Conservation (phyloP, 92 coral and sea anemone species). For the Porites lobata region DNA sequence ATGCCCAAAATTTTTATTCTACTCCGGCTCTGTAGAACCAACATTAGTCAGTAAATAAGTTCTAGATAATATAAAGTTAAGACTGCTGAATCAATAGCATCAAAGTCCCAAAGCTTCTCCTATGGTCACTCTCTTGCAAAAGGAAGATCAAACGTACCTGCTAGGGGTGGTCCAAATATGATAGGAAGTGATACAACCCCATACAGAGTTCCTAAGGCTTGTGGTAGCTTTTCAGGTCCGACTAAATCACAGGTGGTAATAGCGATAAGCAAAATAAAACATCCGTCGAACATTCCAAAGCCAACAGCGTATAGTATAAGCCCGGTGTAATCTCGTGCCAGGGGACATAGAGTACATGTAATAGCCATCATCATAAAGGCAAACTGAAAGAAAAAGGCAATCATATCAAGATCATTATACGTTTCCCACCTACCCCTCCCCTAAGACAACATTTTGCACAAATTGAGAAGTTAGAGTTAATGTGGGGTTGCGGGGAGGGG, state of each 20-base stretch:
- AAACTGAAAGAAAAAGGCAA: slow-evolving; percentile 40
- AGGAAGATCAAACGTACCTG: slow-evolving; percentile 55
- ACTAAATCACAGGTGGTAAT: slow-evolving; percentile 89
- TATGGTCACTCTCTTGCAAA: too few species aligned
- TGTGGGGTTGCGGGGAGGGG: too few species aligned
- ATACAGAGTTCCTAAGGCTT: slow-evolving; percentile 87
- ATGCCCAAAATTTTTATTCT: too few species aligned
- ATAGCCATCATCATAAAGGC: slow-evolving; percentile 92
- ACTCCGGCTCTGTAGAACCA: too few species aligned
- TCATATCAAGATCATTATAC: too few species aligned
- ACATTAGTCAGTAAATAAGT: too few species aligned
- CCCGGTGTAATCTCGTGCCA: slow-evolving; percentile 79
- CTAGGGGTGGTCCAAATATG: slow-evolving; percentile 94
- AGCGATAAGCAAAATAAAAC: slow-evolving; percentile 89
- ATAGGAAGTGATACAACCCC: slow-evolving; percentile 89
- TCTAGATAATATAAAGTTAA: too few species aligned
- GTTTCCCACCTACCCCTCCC: too few species aligned
- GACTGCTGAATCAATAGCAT: too few species aligned
- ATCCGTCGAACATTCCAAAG: slow-evolving; percentile 94
- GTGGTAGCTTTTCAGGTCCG: slow-evolving; percentile 75
- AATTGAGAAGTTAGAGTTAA: too few species aligned
- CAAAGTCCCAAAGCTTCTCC: too few species aligned
- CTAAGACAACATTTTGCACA: too few species aligned
- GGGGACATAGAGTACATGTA: slow-evolving; percentile 86
- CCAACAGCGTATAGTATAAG: slow-evolving; percentile 83